phyloP scores from a whole-genome alignment of 2,888 invertebrate genomes.

The Meteorus cinctellus region DNA sequence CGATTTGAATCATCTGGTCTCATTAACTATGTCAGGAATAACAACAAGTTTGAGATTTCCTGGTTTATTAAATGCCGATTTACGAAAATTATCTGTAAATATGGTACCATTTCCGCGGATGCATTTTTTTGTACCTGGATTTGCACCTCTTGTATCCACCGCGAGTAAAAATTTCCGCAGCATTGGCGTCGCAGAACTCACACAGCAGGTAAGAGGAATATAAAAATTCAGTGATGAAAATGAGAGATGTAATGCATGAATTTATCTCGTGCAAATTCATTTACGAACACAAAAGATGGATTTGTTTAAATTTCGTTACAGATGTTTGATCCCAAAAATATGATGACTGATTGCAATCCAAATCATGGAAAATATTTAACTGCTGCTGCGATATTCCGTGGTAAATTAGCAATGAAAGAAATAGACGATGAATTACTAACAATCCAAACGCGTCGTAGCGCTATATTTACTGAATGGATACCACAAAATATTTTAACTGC shows the following conservation, averaged over 20 bases:
- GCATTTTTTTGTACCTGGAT: slow-evolving; percentile 92
- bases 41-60: slow-evolving; percentile 94
- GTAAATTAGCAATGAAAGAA: slow-evolving; percentile 38
- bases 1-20: slow-evolving; percentile 77
- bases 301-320: slow-evolving; percentile 12
- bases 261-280: too few species aligned
- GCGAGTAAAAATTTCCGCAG: slow-evolving; percentile 81
- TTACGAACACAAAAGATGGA: not conserved
- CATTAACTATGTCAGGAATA: slow-evolving; percentile 58
- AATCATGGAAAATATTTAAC: slow-evolving; percentile 44
- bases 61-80: slow-evolving; percentile 94
- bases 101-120: slow-evolving; percentile 97
- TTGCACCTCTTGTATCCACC: slow-evolving; percentile 84
- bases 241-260: too few species aligned
- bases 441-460: slow-evolving; percentile 16
- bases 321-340: slow-evolving; percentile 48
- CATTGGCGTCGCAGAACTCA: slow-evolving; percentile 83
- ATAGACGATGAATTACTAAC: slow-evolving; percentile 38
- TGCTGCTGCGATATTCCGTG: slow-evolving; percentile 41
- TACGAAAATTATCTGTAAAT: slow-evolving; percentile 93
- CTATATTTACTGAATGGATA: slow-evolving; percentile 39
- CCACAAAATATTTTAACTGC: slow-evolving; percentile 41
- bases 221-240: not conserved
- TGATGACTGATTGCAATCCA: slow-evolving; percentile 49
- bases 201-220: slow-evolving; percentile 76